Conservation (phyloP, 2,797 vertebrate genomes). For the Tapera naevia region DNA sequence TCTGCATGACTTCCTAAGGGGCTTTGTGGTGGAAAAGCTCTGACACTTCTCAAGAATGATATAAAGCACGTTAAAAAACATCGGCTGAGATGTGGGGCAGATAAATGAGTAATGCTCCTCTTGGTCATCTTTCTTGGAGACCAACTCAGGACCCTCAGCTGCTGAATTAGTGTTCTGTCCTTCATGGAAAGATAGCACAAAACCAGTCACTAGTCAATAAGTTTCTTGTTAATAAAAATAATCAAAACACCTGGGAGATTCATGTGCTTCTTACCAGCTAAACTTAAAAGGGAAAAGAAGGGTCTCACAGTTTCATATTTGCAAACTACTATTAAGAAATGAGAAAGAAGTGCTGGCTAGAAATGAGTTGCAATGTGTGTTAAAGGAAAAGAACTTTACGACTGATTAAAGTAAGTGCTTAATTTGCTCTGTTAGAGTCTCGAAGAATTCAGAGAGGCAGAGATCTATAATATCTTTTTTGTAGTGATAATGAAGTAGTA, state of each 20-base stretch:
- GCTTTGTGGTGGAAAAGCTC: neutral
- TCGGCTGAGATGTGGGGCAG: neutral
- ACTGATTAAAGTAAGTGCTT: neutral
- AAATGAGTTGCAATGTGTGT: neutral
- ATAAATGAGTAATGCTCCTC: neutral
- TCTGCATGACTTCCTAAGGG: neutral
- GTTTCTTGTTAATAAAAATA: neutral
- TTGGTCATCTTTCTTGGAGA: neutral
- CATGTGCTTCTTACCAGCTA: neutral
- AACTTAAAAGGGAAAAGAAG: neutral
- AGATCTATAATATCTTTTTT: neutral
- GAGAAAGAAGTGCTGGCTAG: neutral
- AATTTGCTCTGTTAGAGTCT: neutral
- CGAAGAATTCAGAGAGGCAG: neutral
- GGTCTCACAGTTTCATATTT: neutral
- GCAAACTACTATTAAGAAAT: conserved; percentile 16
- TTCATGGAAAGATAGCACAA: neutral
- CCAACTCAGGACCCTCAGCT: neutral
- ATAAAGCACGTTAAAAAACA: neutral
- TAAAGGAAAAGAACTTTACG: neutral
- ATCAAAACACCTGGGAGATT: conserved; percentile 24
- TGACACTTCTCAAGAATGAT: neutral
- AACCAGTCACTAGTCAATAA: neutral
- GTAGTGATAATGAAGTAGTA: neutral
- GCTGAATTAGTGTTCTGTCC: neutral